These are phyloP conservation scores for Pristionchus maxplancki DNA, from an alignment of 2,888 invertebrate genomes.

Conservation along the genomic window DNA sequence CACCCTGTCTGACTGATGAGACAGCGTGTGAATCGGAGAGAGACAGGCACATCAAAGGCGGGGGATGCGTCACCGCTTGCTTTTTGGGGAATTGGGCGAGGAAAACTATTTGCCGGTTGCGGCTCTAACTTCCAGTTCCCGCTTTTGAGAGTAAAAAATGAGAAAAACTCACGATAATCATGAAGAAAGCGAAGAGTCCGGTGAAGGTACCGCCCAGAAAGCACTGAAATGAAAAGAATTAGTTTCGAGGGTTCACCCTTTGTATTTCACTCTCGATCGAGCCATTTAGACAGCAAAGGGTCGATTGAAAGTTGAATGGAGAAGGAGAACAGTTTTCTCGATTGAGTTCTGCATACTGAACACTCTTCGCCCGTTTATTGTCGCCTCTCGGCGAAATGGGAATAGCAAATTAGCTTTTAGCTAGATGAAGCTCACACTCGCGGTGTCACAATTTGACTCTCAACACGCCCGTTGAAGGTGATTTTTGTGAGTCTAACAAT, in stretches of 20 bases:
- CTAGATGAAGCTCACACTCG: too few relatives aligned
- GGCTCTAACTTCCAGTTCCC: too few relatives aligned
- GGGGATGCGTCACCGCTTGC: not conserved
- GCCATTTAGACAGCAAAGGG: not conserved
- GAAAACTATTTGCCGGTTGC: not conserved
- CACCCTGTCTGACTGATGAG: too few relatives aligned
- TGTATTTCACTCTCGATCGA: not conserved
- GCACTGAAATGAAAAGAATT: not conserved
- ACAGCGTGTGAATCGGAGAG: too few relatives aligned
- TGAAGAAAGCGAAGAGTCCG: not conserved
- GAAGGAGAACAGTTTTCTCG: too few relatives aligned
- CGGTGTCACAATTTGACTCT: too few relatives aligned
- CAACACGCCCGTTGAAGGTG: too few relatives aligned
- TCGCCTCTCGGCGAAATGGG: not conserved
- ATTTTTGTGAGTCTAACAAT: too few relatives aligned
- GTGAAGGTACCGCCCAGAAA: conserved; percentile 9
- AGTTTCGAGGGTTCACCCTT: not conserved
- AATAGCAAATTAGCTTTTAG: not conserved
- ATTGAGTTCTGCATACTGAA: not conserved
- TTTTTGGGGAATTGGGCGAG: not conserved
- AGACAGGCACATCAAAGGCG: not conserved
- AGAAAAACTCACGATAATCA: not conserved
- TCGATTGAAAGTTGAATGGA: not conserved
- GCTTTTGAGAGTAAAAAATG: too few relatives aligned
- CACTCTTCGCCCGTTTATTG: not conserved